phyloP scores from a whole-genome alignment of 2,888 invertebrate species.

The Hypolimnas misippus region DNA sequence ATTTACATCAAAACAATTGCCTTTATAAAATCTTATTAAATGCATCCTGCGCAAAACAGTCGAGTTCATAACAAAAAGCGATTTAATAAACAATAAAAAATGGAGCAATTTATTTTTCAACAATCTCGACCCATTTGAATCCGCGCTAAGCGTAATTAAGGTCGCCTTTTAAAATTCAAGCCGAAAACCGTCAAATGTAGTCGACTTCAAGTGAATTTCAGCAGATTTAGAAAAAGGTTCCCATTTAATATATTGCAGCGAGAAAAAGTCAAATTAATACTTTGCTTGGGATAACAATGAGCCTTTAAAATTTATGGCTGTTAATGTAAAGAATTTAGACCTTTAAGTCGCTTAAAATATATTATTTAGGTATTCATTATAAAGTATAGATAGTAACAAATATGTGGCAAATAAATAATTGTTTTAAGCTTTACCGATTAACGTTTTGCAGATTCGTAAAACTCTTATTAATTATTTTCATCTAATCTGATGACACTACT shows the following conservation, averaged over 20 bases:
- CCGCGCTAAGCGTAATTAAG: conserved; percentile 46
- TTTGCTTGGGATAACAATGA: conserved; percentile 47
- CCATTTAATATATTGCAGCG: conserved; percentile 65
- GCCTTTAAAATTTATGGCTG: conserved; percentile 59
- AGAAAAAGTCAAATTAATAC: conserved; percentile 52
- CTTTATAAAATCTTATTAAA: not conserved
- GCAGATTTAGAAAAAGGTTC: conserved; percentile 65
- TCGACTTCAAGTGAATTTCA: conserved; percentile 52
- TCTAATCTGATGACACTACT: no score
- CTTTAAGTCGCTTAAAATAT: conserved; percentile 14
- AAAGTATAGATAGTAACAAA: not conserved
- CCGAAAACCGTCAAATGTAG: conserved; percentile 23
- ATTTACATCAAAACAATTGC: no score
- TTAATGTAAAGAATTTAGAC: conserved; percentile 22
- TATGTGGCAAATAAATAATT: no score
- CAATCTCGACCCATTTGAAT: conserved; percentile 37
- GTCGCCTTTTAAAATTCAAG: conserved; percentile 43
- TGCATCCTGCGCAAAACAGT: conserved; percentile 13
- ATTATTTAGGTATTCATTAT: not conserved
- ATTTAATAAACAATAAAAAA: conserved; percentile 39
- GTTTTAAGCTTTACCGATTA: no score
- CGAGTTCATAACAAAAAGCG: conserved; percentile 27
- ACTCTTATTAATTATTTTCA: no score
- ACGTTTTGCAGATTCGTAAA: no score
- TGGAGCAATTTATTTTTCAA: conserved; percentile 33